These are phyloP conservation scores for Eulemur rufifrons DNA, from an alignment of 2,113 vertebrate species.

Conservation along the genomic window DNA sequence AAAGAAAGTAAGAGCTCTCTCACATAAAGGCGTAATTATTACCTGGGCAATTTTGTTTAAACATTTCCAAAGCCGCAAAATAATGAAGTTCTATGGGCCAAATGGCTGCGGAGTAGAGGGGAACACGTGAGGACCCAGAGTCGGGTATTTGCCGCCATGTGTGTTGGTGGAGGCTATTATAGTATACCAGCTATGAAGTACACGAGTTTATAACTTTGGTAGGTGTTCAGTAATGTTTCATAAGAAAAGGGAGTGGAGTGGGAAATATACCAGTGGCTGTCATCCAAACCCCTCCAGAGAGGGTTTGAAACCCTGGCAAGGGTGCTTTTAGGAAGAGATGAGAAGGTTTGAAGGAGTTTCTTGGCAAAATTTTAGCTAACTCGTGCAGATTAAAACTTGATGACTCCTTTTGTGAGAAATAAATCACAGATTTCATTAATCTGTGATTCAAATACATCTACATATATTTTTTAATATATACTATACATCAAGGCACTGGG, in stretches of 20 bases:
- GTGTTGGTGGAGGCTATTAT: neutral
- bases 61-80: neutral
- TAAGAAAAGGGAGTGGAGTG: neutral
- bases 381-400: neutral
- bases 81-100: neutral
- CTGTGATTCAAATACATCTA: neutral
- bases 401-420: neutral
- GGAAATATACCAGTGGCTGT: neutral
- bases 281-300: neutral
- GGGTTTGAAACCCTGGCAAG: neutral
- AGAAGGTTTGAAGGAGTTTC: neutral
- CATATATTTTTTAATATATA: neutral
- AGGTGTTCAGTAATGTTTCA: neutral
- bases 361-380: slow-evolving; percentile 15
- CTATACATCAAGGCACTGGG: neutral
- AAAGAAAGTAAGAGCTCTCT: neutral
- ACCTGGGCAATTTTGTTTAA: neutral
- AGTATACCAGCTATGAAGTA: neutral
- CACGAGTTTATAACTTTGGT: neutral
- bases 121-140: neutral
- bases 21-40: neutral
- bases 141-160: neutral
- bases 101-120: neutral
- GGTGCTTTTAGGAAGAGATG: neutral
- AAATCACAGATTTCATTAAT: slow-evolving; percentile 40